Percentiles rank a stretch among this genome's conserved stretches.
These are phyloP conservation scores for Stenchaetothrips biformis DNA, from an alignment of 2,888 invertebrate species.

Conservation along the genomic window DNA sequence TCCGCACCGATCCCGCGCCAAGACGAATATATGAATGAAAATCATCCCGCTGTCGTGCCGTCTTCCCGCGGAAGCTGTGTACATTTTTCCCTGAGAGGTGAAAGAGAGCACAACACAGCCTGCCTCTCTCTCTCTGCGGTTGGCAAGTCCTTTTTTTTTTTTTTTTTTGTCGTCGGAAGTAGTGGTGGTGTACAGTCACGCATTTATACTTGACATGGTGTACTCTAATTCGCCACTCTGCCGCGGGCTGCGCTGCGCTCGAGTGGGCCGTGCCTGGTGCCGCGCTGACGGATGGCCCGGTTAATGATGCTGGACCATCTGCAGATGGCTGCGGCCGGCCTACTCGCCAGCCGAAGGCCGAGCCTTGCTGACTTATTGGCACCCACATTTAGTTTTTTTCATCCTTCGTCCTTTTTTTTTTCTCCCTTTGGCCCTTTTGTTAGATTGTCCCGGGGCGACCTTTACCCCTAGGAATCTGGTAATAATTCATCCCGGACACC, in stretches of 20 bases:
- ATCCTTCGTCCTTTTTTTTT: no score
- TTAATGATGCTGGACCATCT: neutral
- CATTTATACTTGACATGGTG: slow-evolving; percentile 13
- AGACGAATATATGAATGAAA: neutral
- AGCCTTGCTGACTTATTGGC: no score
- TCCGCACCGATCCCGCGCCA: neutral
- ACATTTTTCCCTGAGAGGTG: neutral
- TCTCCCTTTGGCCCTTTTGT: no score
- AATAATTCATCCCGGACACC: neutral
- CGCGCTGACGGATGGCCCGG: neutral
- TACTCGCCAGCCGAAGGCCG: no score
- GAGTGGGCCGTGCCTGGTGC: neutral
- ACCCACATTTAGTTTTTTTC: no score
- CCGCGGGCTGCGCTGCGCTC: neutral
- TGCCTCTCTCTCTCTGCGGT: neutral
- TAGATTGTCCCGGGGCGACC: no score
- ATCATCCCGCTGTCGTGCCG: neutral
- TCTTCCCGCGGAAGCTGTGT: neutral
- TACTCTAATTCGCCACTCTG: slow-evolving; percentile 13
- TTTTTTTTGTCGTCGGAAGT: neutral
- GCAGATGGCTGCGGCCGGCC: no score
- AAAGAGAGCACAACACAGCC: neutral
- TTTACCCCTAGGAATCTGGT: no score
- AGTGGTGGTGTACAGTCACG: neutral
- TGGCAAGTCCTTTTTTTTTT: neutral